Evolutionary conservation across 1,140 invertebrate genomes (phyloP).

Genomic region (Agraylea sexmaculata): DNA sequence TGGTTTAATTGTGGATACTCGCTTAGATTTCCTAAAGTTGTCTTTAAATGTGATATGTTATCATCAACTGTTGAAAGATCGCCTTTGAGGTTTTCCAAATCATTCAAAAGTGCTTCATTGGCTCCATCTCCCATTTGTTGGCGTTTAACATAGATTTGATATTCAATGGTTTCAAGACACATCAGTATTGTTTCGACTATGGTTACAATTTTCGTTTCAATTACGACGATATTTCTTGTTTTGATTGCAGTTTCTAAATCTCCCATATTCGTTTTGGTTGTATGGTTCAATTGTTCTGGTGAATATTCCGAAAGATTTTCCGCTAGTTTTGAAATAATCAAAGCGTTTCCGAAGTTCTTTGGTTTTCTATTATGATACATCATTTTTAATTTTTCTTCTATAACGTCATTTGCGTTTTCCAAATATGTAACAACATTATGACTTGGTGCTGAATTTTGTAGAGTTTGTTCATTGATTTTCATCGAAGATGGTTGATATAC

Average conservation of each 20-base stretch:
- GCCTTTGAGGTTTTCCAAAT: constrained; percentile 34
- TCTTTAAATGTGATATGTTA: constrained; percentile 27
- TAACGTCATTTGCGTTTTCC: constrained; percentile 33
- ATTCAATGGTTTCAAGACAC: constrained; percentile 74
- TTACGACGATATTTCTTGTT: constrained; percentile 45
- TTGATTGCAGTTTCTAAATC: constrained; percentile 50
- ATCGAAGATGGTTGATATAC: constrained; percentile 27
- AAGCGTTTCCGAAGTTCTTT: constrained; percentile 41
- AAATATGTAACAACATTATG: constrained; percentile 34
- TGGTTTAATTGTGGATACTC: constrained; percentile 20
- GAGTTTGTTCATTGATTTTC: constrained; percentile 25
- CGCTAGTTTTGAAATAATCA: constrained; percentile 47
- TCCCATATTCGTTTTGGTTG: constrained; percentile 45
- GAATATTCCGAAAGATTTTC: constrained; percentile 41
- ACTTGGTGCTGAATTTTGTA: constrained; percentile 29
- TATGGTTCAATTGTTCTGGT: constrained; percentile 38
- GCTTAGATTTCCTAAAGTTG: constrained; percentile 28
- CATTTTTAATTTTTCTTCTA: constrained; percentile 44
- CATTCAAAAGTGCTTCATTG: constrained; percentile 32
- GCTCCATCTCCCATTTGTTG: constrained; percentile 44
- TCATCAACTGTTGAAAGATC: constrained; percentile 26
- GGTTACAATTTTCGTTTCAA: constrained; percentile 57
- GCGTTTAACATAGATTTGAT: constrained; percentile 53
- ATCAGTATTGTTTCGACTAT: constrained; percentile 67
- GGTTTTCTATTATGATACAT: constrained; percentile 38